These are phyloP conservation scores for Thecocarcelia acutangulata DNA, from an alignment of 2,888 invertebrate species.

Conservation along the genomic window DNA sequence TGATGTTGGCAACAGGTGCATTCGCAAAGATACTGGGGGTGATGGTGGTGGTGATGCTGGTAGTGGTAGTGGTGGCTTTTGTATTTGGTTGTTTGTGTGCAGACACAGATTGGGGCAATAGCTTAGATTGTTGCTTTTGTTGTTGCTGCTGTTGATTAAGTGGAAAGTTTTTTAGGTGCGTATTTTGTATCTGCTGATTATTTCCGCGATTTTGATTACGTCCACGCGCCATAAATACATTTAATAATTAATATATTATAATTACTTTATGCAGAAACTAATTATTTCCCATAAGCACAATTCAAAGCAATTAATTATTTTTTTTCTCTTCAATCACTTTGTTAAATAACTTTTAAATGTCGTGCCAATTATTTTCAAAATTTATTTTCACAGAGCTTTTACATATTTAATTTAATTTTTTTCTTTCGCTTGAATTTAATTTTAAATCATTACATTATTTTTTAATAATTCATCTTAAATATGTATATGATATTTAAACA, in stretches of 20 bases:
- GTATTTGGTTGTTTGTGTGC: constrained; percentile 62
- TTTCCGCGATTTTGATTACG: constrained; percentile 79
- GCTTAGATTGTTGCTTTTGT: constrained; percentile 65
- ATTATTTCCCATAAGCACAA: constrained; percentile 26
- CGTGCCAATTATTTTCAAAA: constrained; percentile 32
- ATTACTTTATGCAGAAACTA: constrained; percentile 68
- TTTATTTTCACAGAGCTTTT: constrained; percentile 36
- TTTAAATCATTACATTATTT: constrained; percentile 8
- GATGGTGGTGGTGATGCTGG: constrained; percentile 49
- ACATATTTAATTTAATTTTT: constrained; percentile 37
- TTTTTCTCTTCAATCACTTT: constrained; percentile 11
- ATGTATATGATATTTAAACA: neutral
- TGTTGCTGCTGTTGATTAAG: constrained; percentile 54
- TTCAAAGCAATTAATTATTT: constrained; percentile 6
- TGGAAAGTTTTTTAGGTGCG: constrained; percentile 67
- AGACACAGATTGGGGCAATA: constrained; percentile 50
- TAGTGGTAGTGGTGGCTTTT: constrained; percentile 54
- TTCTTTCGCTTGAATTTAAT: neutral
- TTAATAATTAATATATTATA: constrained; percentile 77
- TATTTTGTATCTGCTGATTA: constrained; percentile 72
- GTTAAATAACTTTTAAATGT: constrained; percentile 51
- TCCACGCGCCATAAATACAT: constrained; percentile 81
- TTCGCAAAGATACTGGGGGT: constrained; percentile 69
- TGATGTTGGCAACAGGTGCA: constrained; percentile 68
- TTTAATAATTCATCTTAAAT: constrained; percentile 15